A percentile compares a stretch with the other conserved stretches of the same genome.
phyloP scores from a whole-genome alignment of 1,140 invertebrate species.

The Lepidurus packardi region DNA sequence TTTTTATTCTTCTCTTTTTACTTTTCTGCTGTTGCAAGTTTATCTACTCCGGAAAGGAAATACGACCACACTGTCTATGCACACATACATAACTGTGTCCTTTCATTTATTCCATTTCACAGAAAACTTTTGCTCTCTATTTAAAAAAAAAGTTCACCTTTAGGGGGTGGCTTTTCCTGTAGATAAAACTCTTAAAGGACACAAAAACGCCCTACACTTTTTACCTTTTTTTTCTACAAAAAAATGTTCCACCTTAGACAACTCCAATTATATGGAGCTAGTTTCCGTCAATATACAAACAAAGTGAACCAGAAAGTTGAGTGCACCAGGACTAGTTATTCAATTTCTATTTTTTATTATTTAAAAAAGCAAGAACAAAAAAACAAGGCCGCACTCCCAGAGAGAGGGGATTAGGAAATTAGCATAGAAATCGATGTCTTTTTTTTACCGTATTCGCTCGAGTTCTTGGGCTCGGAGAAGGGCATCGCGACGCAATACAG shows the following conservation, averaged over 20 bases:
- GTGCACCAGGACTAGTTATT: neutral
- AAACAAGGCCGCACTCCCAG: neutral
- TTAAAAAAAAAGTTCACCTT: neutral
- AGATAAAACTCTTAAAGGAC: neutral
- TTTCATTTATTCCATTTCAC: no score
- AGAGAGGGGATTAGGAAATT: neutral
- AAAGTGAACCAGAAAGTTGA: no score
- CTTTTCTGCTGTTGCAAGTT: neutral
- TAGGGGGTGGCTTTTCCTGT: neutral
- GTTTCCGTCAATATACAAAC: no score
- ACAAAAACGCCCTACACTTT: neutral
- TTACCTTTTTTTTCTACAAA: no score
- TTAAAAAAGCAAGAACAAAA: no score
- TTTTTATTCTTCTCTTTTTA: neutral
- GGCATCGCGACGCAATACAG: constrained; percentile 32
- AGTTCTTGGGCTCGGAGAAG: constrained; percentile 29
- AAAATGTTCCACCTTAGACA: no score
- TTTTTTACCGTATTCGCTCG: constrained; percentile 31
- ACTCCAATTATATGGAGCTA: no score
- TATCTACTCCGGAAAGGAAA: constrained; percentile 12
- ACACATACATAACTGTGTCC: no score
- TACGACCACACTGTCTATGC: neutral
- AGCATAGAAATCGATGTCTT: constrained; percentile 6
- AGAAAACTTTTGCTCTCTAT: no score
- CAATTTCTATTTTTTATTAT: no score